phyloP scores from a whole-genome alignment of 2,888 invertebrate species.

The Rhyacophila evoluta region DNA sequence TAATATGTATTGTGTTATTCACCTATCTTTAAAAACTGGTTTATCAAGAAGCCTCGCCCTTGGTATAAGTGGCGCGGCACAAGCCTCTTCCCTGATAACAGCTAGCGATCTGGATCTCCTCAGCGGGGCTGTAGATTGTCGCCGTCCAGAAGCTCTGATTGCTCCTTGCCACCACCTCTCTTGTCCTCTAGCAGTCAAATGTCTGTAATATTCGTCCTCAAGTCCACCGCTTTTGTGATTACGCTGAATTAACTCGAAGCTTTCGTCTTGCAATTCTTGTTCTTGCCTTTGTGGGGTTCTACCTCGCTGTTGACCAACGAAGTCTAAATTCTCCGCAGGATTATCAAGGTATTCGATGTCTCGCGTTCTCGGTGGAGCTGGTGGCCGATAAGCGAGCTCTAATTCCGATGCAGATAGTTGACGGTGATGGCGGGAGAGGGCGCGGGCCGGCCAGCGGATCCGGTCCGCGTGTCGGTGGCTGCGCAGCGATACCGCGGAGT shows the following conservation, averaged over 20 bases:
- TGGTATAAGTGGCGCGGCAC: conserved; percentile 83
- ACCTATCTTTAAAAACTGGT: conserved; percentile 81
- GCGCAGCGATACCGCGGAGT: conserved; percentile 73
- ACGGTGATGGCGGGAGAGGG: conserved; percentile 66
- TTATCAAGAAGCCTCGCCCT: conserved; percentile 83
- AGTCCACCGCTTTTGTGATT: neutral
- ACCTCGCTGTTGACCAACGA: conserved; percentile 58
- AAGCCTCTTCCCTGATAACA: conserved; percentile 82
- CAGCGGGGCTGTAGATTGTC: conserved; percentile 58
- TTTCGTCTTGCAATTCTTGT: neutral
- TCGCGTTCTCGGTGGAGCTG: conserved; percentile 67
- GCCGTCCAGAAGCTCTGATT: neutral
- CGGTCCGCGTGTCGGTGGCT: conserved; percentile 73
- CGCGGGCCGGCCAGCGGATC: conserved; percentile 70
- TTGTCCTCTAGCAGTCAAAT: conserved; percentile 51
- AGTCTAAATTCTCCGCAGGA: conserved; percentile 68
- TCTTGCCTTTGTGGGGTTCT: conserved; percentile 10
- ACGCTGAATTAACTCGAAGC: neutral
- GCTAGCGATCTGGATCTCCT: conserved; percentile 80
- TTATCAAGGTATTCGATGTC: conserved; percentile 70
- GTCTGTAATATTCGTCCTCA: conserved; percentile 53
- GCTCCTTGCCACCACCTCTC: conserved; percentile 50
- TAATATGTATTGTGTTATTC: conserved; percentile 55
- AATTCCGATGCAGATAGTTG: conserved; percentile 66
- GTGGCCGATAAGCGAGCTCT: conserved; percentile 63